Base-by-base conservation (phyloP, 2,797 vertebrate species). In the Acanthornis magna region DNA sequence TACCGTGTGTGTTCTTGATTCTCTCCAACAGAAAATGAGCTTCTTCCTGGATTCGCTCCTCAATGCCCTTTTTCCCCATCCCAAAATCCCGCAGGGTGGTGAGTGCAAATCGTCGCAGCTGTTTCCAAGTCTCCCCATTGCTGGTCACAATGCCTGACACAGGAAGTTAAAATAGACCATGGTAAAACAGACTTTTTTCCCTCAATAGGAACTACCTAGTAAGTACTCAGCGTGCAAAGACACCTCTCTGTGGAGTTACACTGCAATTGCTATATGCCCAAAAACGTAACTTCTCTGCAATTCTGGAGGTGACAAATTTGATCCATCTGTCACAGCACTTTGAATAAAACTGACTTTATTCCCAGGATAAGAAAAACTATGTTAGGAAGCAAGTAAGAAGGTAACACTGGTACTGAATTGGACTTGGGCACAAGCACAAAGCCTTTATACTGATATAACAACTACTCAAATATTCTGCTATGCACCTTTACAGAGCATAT, bases 41-140 rank as follows among this genome's bases (percentile, higher is more conserved):
- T 92, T 97, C 96, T 36, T 97, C 96, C 67, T 95, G 94, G 75
- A 97, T 97, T 65, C 96, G 51, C 3, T 92, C 72, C 45, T 96
- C 96, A 0, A 94, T 76, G 51, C 68, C 13, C 54, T 86, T 97
- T 85, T 88, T 96, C 53, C 96, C 96, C 96, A 97, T 97, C 13
- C 96, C 95, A 45, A 97, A 97, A 27, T 97, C 95, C 32, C 94
- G 40, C 47, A 97, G 75, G 11, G 95, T 96, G 13, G 72, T 89
- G 74, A 97, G 36, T 30, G 65, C 2, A 65, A 97, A 97, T 80
- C 95, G 83, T 32, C 96, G 86, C 40, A 97, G 88, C 48, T 96
- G 95, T 75, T 18, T 95, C 94, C 95, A 96, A 5, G 53, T 91
- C 50, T 97, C 96, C 4, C 96, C 96, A 22, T 81, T 96, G 65